Base-by-base conservation (phyloP, 2,797 vertebrate genomes). In the Cetoscarus ocellatus region DNA sequence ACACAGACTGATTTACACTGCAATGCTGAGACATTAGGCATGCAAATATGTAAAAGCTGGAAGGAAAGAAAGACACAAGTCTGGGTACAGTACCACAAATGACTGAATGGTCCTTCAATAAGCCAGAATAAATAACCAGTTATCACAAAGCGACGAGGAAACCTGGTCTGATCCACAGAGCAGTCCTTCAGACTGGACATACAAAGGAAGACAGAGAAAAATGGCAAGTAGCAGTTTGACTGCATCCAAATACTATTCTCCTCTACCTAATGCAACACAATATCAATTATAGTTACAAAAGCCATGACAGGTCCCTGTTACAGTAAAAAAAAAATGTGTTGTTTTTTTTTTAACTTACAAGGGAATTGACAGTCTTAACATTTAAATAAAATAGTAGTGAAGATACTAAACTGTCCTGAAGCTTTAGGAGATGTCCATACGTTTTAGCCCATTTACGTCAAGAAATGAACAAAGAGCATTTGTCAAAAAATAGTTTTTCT, bases 371-470 rank as follows among this genome's bases (percentile, higher is more conserved):
- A 75, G 18, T 44, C 70, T 82, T 64, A 73, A 52, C 77, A 74
- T n/a, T 68, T 27, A 42, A 73, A 47, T 55, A 63, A 49, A 52
- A 62, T 43, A 61, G 50, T 43, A 61, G 50, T 50, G 47, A 80
- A 47, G 59, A 81, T 83, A 61, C 77, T 51, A 72, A 55, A 86
- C 64, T 86, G 56, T 87, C 88, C 89, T 79, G 67, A 44, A 56
- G 58, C 44, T 67, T n/a, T 56, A 61, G 65, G 89, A 81, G 70
- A 76, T 70, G 86, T 91, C 90, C 91, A 83, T 17, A 78, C 61
- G 79, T 74, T 73, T 42, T 18, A 80, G 58, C 76, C 70, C 72
- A 3, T 50, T 79, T 66, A 70, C 63, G 81, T 66, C 52, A 82
- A 36, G 47, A 62, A 63, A 67, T 61, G 67, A 75, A 70, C 61